Percentiles rank a stretch among this genome's conserved stretches.
Evolutionary conservation across 92 coral and sea anemone genomes (phyloP).

Genomic region (Zoanthus sansibaricus): DNA sequence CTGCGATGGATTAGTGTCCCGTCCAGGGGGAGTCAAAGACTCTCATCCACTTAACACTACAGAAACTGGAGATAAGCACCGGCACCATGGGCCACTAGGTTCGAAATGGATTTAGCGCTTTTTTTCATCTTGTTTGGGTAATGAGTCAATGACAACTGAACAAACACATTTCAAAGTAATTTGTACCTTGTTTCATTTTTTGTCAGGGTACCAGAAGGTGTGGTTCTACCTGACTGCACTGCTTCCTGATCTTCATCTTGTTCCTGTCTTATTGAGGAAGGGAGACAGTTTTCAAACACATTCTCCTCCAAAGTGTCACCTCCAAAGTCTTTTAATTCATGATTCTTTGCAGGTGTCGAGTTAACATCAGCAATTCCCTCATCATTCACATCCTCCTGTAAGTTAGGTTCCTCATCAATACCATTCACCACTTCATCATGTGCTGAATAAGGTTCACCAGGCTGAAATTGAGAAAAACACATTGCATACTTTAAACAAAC

Average conservation of each 20-base stretch:
- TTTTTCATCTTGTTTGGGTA: too few species aligned
- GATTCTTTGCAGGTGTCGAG: neutral
- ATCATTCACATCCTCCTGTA: constrained; percentile 15
- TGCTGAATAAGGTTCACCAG: neutral
- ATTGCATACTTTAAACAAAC: too few species aligned
- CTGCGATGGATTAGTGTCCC: too few species aligned
- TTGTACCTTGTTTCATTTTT: constrained; percentile 51
- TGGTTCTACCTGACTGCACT: constrained; percentile 56
- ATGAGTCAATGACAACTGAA: too few species aligned
- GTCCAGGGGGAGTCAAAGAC: too few species aligned
- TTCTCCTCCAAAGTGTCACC: neutral
- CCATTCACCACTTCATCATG: constrained; percentile 38
- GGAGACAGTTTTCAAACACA: constrained; percentile 23
- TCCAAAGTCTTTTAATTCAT: neutral
- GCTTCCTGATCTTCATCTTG: constrained; percentile 43
- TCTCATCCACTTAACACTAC: too few species aligned
- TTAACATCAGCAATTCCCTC: constrained; percentile 47
- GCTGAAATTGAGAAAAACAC: neutral
- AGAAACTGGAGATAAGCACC: too few species aligned
- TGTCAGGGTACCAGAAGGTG: constrained; percentile 73
- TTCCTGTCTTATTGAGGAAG: constrained; percentile 6
- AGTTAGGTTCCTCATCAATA: constrained; percentile 13
- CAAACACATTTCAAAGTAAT: neutral
- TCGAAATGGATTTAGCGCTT: too few species aligned
- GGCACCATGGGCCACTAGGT: too few species aligned